Evolutionary conservation across 1,140 invertebrate species (phyloP).

Genomic region (Antheraea pernyi): DNA sequence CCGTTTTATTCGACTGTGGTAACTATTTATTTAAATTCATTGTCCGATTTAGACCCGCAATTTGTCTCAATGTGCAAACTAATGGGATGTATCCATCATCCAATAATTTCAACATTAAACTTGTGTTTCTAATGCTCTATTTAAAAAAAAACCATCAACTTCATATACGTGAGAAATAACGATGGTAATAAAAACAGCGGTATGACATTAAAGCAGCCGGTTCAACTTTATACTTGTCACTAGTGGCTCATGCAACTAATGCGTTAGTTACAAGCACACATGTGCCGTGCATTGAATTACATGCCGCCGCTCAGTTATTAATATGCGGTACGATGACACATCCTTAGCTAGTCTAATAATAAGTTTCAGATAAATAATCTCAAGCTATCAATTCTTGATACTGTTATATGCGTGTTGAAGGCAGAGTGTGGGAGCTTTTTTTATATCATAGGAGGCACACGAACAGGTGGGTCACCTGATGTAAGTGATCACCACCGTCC

Average conservation of each 20-base stretch:
- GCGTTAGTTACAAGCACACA: background rate
- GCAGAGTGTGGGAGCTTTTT: no score
- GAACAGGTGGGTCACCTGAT: no score
- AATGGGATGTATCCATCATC: no score
- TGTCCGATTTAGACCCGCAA: no score
- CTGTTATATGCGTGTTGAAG: background rate
- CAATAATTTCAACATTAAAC: no score
- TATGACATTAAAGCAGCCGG: background rate
- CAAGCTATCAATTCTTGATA: background rate
- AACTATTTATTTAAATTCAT: no score
- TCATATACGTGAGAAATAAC: background rate
- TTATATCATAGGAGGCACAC: no score
- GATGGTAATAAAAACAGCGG: background rate
- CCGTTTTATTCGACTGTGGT: no score
- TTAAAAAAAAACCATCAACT: no score
- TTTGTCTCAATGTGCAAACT: no score
- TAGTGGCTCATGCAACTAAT: background rate
- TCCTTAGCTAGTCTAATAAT: background rate
- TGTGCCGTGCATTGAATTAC: background rate
- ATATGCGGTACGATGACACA: background rate
- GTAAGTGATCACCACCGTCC: no score
- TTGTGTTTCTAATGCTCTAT: no score
- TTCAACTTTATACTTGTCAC: conserved; percentile 2
- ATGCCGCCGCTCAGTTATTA: background rate
- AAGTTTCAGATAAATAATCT: background rate